A percentile compares a stretch with the other conserved stretches of the same genome.
These are phyloP conservation scores for Copidosoma aretas DNA, from an alignment of 2,888 invertebrate species.

Conservation along the genomic window DNA sequence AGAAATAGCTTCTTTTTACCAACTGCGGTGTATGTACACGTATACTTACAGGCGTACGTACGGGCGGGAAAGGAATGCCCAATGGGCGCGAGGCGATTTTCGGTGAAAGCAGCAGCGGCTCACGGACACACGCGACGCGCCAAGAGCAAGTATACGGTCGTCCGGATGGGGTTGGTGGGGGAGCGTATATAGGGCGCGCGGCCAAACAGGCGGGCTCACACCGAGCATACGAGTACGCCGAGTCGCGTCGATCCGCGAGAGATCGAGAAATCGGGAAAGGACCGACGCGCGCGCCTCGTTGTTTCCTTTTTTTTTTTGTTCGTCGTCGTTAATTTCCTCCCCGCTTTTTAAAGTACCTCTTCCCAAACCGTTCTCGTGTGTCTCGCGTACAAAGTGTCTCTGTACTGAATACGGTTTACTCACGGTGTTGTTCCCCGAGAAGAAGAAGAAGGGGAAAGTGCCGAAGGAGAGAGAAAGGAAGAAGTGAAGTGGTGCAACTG, in stretches of 20 bases:
- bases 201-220: constrained; percentile 57
- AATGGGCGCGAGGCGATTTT: constrained; percentile 40
- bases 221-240: constrained; percentile 54
- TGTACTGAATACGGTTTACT: too few species aligned
- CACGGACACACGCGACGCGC: background rate
- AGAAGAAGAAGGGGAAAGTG: too few species aligned
- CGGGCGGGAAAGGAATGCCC: constrained; percentile 10
- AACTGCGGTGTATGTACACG: too few species aligned
- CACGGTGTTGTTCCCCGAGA: background rate
- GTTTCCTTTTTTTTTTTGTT: too few species aligned
- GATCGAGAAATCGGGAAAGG: constrained; percentile 13
- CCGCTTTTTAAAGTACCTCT: background rate
- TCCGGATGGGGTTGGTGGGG: constrained; percentile 51
- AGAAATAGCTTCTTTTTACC: background rate
- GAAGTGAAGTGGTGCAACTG: too few species aligned
- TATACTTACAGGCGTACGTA: too few species aligned
- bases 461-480: too few species aligned
- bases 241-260: constrained; percentile 40
- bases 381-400: too few species aligned
- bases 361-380: background rate
- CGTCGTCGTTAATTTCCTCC: background rate
- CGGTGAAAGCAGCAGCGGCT: constrained; percentile 55
- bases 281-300: background rate
- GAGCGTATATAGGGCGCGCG: constrained; percentile 60
- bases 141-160: constrained; percentile 27